Percentiles rank a stretch among this genome's conserved stretches.
These are phyloP conservation scores for Chirona hameri DNA, from an alignment of 2,888 invertebrate genomes.

Conservation along the genomic window DNA sequence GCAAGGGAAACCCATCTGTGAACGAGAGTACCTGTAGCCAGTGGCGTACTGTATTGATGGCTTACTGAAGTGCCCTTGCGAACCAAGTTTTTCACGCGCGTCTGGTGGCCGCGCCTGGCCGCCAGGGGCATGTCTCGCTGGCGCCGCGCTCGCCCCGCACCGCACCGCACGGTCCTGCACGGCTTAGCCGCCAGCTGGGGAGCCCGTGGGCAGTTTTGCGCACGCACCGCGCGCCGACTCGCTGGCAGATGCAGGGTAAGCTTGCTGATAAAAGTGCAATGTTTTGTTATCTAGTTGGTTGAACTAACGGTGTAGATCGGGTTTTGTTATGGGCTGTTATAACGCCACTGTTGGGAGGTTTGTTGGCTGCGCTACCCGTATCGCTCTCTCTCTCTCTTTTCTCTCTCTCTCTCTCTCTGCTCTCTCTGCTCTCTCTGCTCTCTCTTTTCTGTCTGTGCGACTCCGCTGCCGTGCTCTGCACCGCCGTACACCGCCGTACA, in stretches of 20 bases:
- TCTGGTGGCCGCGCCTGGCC: too few relatives aligned
- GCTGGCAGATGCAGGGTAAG: slow-evolving; percentile 8
- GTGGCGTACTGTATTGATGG: not conserved
- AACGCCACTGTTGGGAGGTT: not conserved
- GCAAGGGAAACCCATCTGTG: not conserved
- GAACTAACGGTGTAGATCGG: slow-evolving; percentile 7
- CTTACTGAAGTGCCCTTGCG: slow-evolving; percentile 25
- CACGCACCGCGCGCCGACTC: not conserved
- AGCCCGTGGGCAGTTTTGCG: not conserved
- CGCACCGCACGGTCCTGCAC: not conserved
- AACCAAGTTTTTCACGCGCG: slow-evolving; percentile 1
- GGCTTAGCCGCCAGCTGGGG: not conserved
- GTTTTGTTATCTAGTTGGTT: slow-evolving; percentile 24
- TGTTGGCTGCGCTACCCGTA: not conserved
- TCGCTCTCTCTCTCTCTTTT: too few relatives aligned
- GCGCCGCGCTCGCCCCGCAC: too few relatives aligned
- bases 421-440: not conserved
- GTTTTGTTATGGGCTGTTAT: slow-evolving; percentile 8
- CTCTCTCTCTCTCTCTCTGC: not conserved
- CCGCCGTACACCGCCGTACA: too few relatives aligned
- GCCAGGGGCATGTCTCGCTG: too few relatives aligned
- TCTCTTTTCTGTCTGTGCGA: not conserved
- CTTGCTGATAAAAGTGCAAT: slow-evolving; percentile 28
- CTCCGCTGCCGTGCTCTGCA: too few relatives aligned
- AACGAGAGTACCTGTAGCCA: slow-evolving; percentile 6